Conservation (phyloP, 1,140 invertebrate species). For the Matsumurasca onukii region DNA sequence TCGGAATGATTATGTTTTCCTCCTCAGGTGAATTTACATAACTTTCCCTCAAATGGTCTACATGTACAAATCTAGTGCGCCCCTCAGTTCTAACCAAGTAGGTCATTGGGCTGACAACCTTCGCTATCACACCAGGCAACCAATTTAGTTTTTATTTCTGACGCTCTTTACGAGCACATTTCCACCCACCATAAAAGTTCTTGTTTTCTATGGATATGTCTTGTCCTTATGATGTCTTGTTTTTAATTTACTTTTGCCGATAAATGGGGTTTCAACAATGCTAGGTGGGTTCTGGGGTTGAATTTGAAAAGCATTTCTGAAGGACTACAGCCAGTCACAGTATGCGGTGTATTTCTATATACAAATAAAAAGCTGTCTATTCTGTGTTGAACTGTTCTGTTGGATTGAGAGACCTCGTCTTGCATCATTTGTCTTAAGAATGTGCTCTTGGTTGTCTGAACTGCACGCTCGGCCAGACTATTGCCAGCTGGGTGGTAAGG, state of each 20-base stretch:
- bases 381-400: neutral
- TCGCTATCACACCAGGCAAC: neutral
- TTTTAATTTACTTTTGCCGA: neutral
- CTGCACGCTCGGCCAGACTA: conserved; percentile 41
- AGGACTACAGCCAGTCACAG: too few relatives aligned
- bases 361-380: conserved; percentile 20
- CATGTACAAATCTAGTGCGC: neutral
- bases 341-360: conserved; percentile 20
- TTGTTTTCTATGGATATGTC: neutral
- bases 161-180: neutral
- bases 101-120: neutral
- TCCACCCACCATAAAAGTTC: neutral
- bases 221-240: neutral
- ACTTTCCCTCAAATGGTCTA: neutral
- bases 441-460: conserved; percentile 38
- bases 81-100: neutral
- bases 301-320: conserved; percentile 7
- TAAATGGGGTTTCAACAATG: neutral
- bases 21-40: neutral
- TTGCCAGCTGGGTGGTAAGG: conserved; percentile 42
- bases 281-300: neutral
- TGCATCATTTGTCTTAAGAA: conserved; percentile 25
- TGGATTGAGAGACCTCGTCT: neutral
- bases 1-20: neutral
- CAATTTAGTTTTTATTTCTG: neutral